Conservation (phyloP, 92 coral and sea anemone genomes). For the Umimayanthus chanpuru region DNA sequence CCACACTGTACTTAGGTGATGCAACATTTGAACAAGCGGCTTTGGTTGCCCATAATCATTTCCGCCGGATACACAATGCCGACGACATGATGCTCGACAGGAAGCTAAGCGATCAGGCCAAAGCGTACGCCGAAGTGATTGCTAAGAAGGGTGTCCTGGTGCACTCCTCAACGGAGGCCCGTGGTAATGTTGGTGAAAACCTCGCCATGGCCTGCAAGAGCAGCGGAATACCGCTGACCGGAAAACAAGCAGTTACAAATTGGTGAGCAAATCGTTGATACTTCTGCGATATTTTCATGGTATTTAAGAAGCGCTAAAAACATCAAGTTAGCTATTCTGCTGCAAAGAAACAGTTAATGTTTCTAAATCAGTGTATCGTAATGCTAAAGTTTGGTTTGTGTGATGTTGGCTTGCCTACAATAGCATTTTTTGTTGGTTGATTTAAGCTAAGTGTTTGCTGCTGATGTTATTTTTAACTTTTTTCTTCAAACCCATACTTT, state of each 20-base stretch:
- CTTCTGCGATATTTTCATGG: too few relatives aligned
- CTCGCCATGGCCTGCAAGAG: conserved; percentile 83
- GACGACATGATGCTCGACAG: conserved; percentile 58
- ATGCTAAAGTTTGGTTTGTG: too few relatives aligned
- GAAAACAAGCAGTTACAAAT: conserved; percentile 74
- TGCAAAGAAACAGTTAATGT: too few relatives aligned
- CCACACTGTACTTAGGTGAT: conserved; percentile 32
- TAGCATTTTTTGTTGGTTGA: neutral
- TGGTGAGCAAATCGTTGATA: conserved; percentile 52
- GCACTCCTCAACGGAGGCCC: conserved; percentile 69
- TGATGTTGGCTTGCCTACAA: too few relatives aligned
- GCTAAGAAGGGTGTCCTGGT: conserved; percentile 69
- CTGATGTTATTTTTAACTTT: too few relatives aligned
- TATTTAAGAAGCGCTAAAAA: too few relatives aligned
- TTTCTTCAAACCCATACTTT: too few relatives aligned
- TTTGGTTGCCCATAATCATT: conserved; percentile 64
- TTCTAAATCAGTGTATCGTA: too few relatives aligned
- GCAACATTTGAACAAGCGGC: conserved; percentile 71
- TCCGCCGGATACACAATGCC: conserved; percentile 75
- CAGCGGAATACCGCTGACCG: conserved; percentile 68
- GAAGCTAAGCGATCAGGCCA: conserved; percentile 67
- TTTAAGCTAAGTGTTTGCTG: neutral
- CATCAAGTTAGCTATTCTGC: too few relatives aligned
- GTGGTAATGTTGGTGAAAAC: conserved; percentile 79
- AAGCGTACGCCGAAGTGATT: conserved; percentile 70